A percentile compares a stretch with the other conserved stretches of the same genome.
Conservation (phyloP, 2,888 invertebrate species). For the Hybos culiciformis region DNA sequence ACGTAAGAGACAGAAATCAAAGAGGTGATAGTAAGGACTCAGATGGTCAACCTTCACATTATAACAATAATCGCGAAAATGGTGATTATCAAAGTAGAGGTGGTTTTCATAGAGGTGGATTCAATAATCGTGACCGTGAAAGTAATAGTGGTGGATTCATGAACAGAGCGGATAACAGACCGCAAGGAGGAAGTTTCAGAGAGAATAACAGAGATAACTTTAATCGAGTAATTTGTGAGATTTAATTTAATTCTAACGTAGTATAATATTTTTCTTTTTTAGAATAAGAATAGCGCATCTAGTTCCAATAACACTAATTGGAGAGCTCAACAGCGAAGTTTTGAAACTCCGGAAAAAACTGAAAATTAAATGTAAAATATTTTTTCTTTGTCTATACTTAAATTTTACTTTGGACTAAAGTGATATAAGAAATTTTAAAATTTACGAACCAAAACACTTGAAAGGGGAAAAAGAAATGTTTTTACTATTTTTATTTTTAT, state of each 20-base stretch:
- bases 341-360: neutral
- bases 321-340: neutral
- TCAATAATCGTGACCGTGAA: conserved; percentile 13
- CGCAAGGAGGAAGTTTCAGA: conserved; percentile 7
- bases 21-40: conserved; percentile 8
- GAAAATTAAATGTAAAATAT: neutral
- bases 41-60: conserved; percentile 11
- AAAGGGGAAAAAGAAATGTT: neutral
- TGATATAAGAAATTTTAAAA: neutral
- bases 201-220: conserved; percentile 15
- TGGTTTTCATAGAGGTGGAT: conserved; percentile 11
- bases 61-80: conserved; percentile 16
- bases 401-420: neutral
- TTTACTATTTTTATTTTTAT: neutral
- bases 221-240: no score
- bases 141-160: conserved; percentile 7
- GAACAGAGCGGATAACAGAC: conserved; percentile 2
- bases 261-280: no score
- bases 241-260: no score
- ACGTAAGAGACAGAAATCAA: conserved; percentile 9
- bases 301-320: neutral
- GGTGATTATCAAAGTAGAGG: conserved; percentile 11
- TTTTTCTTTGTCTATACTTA: neutral
- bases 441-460: neutral
- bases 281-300: no score